These are phyloP conservation scores for Cephalopterus ornatus DNA, from an alignment of 2,113 vertebrate genomes.

Conservation along the genomic window DNA sequence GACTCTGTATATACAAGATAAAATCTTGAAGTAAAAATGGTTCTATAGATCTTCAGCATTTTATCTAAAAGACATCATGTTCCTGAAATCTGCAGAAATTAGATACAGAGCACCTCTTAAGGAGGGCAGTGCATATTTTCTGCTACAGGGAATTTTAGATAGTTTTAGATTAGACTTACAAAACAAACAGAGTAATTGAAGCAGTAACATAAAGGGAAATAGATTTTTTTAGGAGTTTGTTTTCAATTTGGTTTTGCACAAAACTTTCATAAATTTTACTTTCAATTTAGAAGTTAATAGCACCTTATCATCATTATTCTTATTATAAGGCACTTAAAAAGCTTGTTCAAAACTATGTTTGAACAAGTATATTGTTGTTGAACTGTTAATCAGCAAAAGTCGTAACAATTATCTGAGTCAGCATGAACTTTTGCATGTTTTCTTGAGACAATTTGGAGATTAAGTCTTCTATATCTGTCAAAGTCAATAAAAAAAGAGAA, in stretches of 20 bases:
- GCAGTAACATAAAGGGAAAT: not conserved
- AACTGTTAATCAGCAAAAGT: constrained; percentile 29
- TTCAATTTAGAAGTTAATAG: constrained; percentile 1
- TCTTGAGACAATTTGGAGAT: constrained; percentile 32
- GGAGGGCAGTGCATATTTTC: not conserved
- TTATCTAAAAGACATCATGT: not conserved
- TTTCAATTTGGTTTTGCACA: not conserved
- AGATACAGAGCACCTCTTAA: not conserved
- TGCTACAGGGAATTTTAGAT: not conserved
- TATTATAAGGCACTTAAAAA: not conserved
- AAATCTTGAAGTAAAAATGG: not conserved
- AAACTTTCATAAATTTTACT: not conserved
- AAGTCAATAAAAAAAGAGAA: not conserved
- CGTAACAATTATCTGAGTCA: not conserved
- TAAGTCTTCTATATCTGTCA: constrained; percentile 36
- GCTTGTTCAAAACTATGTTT: not conserved
- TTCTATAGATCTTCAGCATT: not conserved
- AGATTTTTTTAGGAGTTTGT: not conserved
- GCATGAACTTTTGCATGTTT: constrained; percentile 49
- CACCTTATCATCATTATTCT: not conserved
- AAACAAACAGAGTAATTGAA: not conserved
- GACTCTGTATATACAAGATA: not conserved
- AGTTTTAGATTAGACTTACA: not conserved
- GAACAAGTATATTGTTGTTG: constrained; percentile 26
- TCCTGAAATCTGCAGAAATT: not conserved